Conservation (phyloP, 2,113 vertebrate species). For the Chamaea fasciata region DNA sequence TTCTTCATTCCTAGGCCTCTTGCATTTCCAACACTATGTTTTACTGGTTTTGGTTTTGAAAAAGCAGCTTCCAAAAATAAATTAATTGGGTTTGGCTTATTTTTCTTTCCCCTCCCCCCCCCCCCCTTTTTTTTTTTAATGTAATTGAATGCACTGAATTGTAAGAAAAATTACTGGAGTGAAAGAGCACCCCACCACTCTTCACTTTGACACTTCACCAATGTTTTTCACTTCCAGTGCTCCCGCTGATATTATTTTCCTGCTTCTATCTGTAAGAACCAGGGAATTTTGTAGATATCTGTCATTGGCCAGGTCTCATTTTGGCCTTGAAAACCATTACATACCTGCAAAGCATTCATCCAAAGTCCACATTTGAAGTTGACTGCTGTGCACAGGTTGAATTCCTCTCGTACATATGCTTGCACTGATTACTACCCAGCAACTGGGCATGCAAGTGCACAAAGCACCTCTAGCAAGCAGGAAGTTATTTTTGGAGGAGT, state of each 20-base stretch:
- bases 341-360: background rate
- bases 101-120: fast-evolving
- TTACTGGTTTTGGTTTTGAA: background rate
- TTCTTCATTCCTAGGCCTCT: background rate
- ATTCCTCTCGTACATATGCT: fast-evolving
- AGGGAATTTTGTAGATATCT: background rate
- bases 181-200: background rate
- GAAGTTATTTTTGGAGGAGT: background rate
- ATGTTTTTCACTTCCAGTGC: background rate
- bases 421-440: background rate
- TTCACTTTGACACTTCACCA: background rate
- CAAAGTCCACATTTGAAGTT: background rate
- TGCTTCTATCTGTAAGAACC: background rate
- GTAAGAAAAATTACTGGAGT: background rate
- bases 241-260: background rate
- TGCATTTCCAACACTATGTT: background rate
- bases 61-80: background rate
- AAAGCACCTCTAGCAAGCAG: background rate
- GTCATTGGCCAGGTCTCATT: background rate
- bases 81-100: background rate
- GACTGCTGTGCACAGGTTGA: background rate
- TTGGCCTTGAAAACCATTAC: background rate
- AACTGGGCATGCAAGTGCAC: background rate
- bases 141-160: background rate
- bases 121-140: background rate